Evolutionary conservation across 2,113 vertebrate genomes (phyloP).

Genomic region (Axis porcinus): DNA sequence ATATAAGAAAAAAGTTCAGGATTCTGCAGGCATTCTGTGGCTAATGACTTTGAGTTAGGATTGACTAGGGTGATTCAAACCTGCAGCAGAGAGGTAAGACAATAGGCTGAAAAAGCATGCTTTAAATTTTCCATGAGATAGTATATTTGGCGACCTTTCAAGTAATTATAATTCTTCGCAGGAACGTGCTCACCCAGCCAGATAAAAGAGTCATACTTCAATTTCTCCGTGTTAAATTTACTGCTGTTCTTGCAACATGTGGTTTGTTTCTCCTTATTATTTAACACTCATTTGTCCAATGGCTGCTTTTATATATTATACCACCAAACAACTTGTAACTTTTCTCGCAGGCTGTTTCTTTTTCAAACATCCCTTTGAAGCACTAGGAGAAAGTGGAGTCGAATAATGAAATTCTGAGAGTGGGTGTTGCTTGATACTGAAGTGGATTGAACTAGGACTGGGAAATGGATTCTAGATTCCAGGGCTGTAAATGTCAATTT

Average conservation of each 20-base stretch:
- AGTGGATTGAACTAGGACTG: not conserved
- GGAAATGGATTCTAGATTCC: not conserved
- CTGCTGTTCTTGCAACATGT: slow-evolving; percentile 28
- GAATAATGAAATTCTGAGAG: not conserved
- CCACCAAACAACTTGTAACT: not conserved
- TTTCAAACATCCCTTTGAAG: not conserved
- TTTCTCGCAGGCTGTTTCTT: slow-evolving; percentile 27
- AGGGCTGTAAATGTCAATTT: not conserved
- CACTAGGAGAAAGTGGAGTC: not conserved
- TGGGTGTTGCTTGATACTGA: not conserved
- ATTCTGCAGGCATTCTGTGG: not conserved
- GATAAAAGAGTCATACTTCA: slow-evolving; percentile 71
- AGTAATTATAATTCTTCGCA: slow-evolving; percentile 73
- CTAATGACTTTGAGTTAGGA: not conserved
- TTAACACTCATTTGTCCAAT: slow-evolving; percentile 71
- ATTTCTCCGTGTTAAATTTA: slow-evolving; percentile 68
- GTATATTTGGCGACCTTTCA: slow-evolving; percentile 60
- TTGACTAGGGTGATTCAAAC: slow-evolving; percentile 9
- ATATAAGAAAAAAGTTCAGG: not conserved
- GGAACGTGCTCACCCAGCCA: slow-evolving; percentile 56
- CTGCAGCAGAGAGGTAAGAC: not conserved
- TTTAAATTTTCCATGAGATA: slow-evolving; percentile 47
- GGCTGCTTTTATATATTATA: slow-evolving; percentile 51
- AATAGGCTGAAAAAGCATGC: not conserved
- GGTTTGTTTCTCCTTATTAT: slow-evolving; percentile 46